Percentiles rank a stretch among this genome's conserved stretches.
These are phyloP conservation scores for Latrodectus hesperus DNA, from an alignment of 2,888 invertebrate species.

Conservation along the genomic window DNA sequence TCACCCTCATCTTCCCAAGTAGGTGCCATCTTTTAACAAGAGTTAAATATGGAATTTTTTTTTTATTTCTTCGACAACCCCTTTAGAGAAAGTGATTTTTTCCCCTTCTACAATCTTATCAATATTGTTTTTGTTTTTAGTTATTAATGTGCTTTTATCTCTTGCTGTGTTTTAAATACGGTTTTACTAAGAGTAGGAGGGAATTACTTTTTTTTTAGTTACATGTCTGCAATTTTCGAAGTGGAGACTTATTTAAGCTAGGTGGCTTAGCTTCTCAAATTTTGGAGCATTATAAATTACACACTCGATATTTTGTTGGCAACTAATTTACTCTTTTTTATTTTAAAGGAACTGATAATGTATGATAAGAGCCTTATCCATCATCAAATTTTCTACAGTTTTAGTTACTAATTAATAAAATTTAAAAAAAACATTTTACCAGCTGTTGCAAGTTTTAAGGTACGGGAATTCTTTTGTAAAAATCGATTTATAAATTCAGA, in stretches of 20 bases:
- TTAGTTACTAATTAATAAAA: too few relatives aligned
- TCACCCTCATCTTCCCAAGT: not conserved
- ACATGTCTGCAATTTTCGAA: not conserved
- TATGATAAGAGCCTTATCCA: too few relatives aligned
- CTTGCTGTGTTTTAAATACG: not conserved
- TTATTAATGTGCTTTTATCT: not conserved
- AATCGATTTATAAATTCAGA: too few relatives aligned
- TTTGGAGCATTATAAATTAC: too few relatives aligned
- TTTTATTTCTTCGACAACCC: not conserved
- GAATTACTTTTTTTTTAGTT: not conserved
- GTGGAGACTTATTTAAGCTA: not conserved
- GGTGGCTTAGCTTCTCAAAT: not conserved
- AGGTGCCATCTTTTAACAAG: slow-evolving; percentile 58
- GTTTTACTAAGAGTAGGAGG: not conserved
- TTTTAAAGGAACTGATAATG: too few relatives aligned
- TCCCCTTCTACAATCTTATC: not conserved
- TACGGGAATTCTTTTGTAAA: too few relatives aligned
- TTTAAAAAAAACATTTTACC: too few relatives aligned
- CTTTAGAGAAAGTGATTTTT: not conserved
- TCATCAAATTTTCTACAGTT: too few relatives aligned
- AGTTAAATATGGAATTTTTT: slow-evolving; percentile 56
- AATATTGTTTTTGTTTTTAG: not conserved
- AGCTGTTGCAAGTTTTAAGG: too few relatives aligned
- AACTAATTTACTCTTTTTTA: too few relatives aligned
- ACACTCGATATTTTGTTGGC: too few relatives aligned